Percentiles rank a stretch among this genome's conserved stretches.
phyloP scores from a whole-genome alignment of 2,797 vertebrate species.

The Nannoperca australis region DNA sequence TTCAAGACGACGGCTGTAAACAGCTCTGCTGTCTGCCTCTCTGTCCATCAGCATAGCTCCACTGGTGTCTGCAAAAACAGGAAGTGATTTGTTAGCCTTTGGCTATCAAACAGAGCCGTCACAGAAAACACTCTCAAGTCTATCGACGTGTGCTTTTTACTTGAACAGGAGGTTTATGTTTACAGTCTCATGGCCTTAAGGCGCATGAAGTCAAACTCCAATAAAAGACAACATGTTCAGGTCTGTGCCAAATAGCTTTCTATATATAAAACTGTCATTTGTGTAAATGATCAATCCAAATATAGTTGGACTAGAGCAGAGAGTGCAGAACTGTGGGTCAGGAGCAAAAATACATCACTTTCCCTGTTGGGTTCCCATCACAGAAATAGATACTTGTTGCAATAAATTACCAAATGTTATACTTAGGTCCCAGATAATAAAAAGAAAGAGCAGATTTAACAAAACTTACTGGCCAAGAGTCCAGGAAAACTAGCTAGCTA shows the following conservation, averaged over 20 bases:
- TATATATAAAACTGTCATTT: conserved; percentile 35
- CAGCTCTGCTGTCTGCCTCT: conserved; percentile 39
- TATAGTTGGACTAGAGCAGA: conserved; percentile 30
- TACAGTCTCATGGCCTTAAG: background rate
- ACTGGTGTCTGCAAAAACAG: conserved; percentile 73
- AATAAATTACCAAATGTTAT: conserved; percentile 19
- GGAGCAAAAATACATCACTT: conserved; percentile 42
- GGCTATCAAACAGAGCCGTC: conserved; percentile 19
- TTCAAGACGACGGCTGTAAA: conserved; percentile 45
- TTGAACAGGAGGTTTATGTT: conserved; percentile 19
- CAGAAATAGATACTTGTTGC: conserved; percentile 50
- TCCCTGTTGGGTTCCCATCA: conserved; percentile 37
- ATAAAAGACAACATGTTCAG: conserved; percentile 17
- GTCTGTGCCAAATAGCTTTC: conserved; percentile 8
- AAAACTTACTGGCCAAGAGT: conserved; percentile 72
- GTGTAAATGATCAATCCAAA: conserved; percentile 50
- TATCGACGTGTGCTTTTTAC: background rate
- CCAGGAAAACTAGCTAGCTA: conserved; percentile 60
- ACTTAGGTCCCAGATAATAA: conserved; percentile 8
- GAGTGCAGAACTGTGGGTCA: conserved; percentile 39
- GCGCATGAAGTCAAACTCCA: conserved; percentile 4
- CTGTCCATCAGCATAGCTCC: conserved; percentile 67
- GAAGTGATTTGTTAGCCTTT: conserved; percentile 62
- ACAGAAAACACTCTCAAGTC: background rate
- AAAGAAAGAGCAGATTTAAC: conserved; percentile 9